Conservation (phyloP, 2,797 vertebrate genomes). For the Mormyrus hasselquistii region DNA sequence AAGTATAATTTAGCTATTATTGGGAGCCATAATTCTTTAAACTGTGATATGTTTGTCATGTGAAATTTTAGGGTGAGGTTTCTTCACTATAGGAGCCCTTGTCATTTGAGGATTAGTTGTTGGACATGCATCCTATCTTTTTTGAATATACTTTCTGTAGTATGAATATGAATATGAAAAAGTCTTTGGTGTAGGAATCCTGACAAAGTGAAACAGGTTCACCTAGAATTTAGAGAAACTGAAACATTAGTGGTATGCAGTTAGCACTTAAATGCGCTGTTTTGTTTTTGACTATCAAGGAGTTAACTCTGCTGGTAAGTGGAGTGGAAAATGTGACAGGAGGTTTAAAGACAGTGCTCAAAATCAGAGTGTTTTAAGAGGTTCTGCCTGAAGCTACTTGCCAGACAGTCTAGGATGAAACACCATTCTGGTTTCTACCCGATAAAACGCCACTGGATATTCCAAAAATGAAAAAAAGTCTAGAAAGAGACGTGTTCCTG, state of each 20-base stretch:
- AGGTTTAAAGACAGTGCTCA: neutral
- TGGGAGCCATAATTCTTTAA: neutral
- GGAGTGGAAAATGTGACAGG: neutral
- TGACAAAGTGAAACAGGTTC: neutral
- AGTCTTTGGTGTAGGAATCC: neutral
- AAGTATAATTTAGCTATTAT: neutral
- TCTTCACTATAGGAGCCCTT: neutral
- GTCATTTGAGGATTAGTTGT: neutral
- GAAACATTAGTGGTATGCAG: neutral
- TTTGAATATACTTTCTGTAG: neutral
- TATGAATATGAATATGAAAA: neutral
- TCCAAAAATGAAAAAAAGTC: neutral
- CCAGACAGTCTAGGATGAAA: neutral
- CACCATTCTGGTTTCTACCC: neutral
- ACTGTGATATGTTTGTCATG: neutral
- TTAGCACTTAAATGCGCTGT: neutral
- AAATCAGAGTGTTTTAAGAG: neutral
- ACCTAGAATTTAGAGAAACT: neutral
- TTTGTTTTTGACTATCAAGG: neutral
- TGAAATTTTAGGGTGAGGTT: constrained; percentile 9
- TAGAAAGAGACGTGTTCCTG: neutral
- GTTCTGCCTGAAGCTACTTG: neutral
- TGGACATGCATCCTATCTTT: neutral
- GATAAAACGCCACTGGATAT: neutral
- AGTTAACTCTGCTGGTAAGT: neutral